These are phyloP conservation scores for Lucilia sericata DNA, from an alignment of 1,140 invertebrate species.

Conservation along the genomic window DNA sequence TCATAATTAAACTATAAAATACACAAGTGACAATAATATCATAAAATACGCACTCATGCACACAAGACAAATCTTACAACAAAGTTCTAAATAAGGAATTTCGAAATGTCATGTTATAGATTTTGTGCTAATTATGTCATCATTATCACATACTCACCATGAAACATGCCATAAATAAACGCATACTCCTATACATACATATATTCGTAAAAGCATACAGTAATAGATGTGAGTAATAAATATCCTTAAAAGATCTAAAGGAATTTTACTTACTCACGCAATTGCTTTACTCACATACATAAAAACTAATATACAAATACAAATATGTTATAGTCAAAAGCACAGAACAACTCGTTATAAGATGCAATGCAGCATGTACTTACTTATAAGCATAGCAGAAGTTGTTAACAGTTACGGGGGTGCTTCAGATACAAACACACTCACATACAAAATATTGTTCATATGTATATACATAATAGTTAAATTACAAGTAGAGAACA, in stretches of 20 bases:
- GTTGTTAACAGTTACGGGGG: neutral
- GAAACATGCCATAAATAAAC: conserved; percentile 26
- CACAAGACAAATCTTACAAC: conserved; percentile 44
- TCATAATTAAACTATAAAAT: conserved; percentile 54
- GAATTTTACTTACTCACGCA: conserved; percentile 6
- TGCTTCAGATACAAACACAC: neutral
- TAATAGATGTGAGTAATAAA: neutral
- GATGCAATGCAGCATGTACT: conserved; percentile 20
- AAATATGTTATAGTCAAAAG: neutral
- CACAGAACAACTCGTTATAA: neutral
- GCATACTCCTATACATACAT: neutral
- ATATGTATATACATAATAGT: too few relatives aligned
- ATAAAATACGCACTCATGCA: conserved; percentile 35
- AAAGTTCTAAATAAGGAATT: conserved; percentile 55
- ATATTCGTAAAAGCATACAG: neutral
- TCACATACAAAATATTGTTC: neutral
- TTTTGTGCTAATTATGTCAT: conserved; percentile 44
- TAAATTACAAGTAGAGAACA: neutral
- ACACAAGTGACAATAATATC: conserved; percentile 44
- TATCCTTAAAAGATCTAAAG: conserved; percentile 19
- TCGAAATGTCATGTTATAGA: conserved; percentile 38
- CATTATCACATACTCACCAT: conserved; percentile 37
- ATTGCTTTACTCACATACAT: neutral
- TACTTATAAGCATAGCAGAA: neutral
- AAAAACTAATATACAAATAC: neutral